Conservation (phyloP, 2,888 invertebrate genomes). For the Philonicus albiceps region DNA sequence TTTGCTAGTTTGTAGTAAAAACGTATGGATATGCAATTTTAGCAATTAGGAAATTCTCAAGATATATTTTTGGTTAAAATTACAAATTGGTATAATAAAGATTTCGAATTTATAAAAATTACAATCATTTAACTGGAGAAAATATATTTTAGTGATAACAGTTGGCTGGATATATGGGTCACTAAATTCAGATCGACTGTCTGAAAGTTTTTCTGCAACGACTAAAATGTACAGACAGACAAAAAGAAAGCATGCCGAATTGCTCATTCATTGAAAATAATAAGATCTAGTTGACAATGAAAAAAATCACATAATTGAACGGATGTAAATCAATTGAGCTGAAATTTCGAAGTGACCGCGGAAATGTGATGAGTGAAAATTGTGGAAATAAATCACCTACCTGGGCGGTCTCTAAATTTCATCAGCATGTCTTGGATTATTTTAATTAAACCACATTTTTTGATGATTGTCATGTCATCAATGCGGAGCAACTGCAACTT, state of each 20-base stretch:
- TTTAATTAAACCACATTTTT: not conserved
- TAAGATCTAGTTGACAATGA: not conserved
- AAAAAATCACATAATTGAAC: slow-evolving; percentile 15
- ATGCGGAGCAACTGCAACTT: not conserved
- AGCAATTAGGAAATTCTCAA: too few species aligned
- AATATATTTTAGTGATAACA: not conserved
- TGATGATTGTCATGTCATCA: not conserved
- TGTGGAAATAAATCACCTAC: not conserved
- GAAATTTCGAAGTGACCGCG: not conserved
- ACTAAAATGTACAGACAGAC: not conserved
- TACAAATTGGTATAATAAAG: too few species aligned
- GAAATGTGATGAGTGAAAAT: not conserved
- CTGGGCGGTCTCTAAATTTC: not conserved
- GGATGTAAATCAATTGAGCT: slow-evolving; percentile 3
- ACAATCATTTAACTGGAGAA: not conserved
- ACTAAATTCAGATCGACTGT: not conserved
- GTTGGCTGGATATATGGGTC: not conserved
- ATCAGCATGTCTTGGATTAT: not conserved
- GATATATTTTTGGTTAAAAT: too few species aligned
- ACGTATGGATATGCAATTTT: too few species aligned
- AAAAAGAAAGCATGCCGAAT: slow-evolving; percentile 21
- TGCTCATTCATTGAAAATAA: slow-evolving; percentile 2
- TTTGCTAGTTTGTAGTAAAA: too few species aligned
- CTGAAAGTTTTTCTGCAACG: not conserved
- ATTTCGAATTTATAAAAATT: not conserved